Evolutionary conservation across 2,797 vertebrate genomes (phyloP).

Genomic region (Psittacula derbiana): DNA sequence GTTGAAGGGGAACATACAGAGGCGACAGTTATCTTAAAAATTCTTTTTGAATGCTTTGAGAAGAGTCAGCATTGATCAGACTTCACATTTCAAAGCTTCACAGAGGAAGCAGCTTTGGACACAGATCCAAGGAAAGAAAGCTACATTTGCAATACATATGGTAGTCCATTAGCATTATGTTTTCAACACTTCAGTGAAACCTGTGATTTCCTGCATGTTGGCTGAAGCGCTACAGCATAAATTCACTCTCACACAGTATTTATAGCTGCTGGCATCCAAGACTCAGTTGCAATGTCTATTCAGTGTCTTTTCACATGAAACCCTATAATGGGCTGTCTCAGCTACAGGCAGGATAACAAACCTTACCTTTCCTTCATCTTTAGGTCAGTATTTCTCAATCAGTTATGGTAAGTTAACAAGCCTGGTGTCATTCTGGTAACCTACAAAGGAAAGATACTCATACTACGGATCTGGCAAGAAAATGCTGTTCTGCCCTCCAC

Average conservation of each 20-base stretch:
- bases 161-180: slow-evolving; percentile 56
- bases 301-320: background rate
- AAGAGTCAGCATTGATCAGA: slow-evolving; percentile 38
- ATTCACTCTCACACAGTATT: slow-evolving; percentile 27
- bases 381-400: slow-evolving; percentile 2
- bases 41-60: slow-evolving; percentile 56
- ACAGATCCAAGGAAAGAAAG: slow-evolving; percentile 48
- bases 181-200: slow-evolving; percentile 43
- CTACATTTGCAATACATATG: slow-evolving; percentile 41
- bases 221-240: slow-evolving; percentile 24
- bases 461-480: background rate
- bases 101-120: slow-evolving; percentile 44
- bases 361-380: slow-evolving; percentile 1
- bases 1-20: background rate
- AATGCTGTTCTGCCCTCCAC: background rate
- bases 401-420: background rate
- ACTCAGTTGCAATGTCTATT: background rate
- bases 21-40: slow-evolving; percentile 56
- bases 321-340: background rate
- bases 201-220: slow-evolving; percentile 38
- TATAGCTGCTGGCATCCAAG: slow-evolving; percentile 25
- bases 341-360: background rate
- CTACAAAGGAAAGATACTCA: background rate
- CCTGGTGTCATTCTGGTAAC: background rate
- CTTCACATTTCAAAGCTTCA: slow-evolving; percentile 43